Conservation (phyloP, 2,888 invertebrate species). For the Epinotia ramella region DNA sequence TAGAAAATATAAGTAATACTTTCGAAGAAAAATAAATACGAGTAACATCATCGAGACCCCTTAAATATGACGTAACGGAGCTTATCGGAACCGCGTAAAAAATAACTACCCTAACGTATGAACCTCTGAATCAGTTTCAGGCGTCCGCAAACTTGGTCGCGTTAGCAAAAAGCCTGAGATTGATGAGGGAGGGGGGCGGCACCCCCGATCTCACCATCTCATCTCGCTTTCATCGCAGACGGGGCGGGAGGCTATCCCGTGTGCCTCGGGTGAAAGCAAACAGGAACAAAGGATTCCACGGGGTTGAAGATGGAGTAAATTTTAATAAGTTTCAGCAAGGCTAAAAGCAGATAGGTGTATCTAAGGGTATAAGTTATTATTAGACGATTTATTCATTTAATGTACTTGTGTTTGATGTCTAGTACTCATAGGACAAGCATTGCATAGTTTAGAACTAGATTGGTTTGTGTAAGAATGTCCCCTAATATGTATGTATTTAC, state of each 20-base stretch:
- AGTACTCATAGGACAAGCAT: neutral
- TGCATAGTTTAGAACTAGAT: neutral
- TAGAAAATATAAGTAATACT: neutral
- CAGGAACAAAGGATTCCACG: conserved; percentile 36
- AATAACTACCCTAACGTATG: conserved; percentile 53
- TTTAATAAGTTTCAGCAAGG: neutral
- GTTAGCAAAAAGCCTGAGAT: conserved; percentile 62
- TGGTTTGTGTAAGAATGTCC: neutral
- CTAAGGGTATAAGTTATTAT: neutral
- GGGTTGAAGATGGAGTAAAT: conserved; percentile 30
- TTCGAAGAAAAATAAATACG: conserved; percentile 15
- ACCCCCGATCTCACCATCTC: conserved; percentile 45
- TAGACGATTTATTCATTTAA: neutral
- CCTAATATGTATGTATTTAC: neutral
- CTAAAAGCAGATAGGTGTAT: neutral
- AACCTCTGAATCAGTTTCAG: conserved; percentile 55
- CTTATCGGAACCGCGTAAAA: conserved; percentile 54
- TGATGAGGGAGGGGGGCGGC: conserved; percentile 51
- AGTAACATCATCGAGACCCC: conserved; percentile 10
- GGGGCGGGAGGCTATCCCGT: neutral
- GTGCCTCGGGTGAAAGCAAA: conserved; percentile 28
- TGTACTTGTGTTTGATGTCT: neutral
- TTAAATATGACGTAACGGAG: conserved; percentile 44
- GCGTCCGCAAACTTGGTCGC: conserved; percentile 57
- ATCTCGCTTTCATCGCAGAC: conserved; percentile 39